These are phyloP conservation scores for Stenurella melanura DNA, from an alignment of 2,888 invertebrate species.

Conservation along the genomic window DNA sequence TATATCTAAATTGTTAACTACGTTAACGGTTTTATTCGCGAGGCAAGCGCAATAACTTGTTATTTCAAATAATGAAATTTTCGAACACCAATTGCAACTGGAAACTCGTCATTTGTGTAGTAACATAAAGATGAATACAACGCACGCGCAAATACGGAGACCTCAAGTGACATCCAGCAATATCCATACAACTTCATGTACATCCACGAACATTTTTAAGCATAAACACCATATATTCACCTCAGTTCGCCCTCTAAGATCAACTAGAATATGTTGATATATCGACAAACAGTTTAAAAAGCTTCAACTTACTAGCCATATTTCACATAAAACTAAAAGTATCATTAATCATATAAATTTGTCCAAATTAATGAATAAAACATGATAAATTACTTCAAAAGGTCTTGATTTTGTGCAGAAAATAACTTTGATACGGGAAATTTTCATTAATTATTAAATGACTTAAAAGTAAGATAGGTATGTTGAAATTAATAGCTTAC, in stretches of 20 bases:
- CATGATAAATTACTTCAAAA: conserved; percentile 34
- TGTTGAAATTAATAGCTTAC: conserved; percentile 19
- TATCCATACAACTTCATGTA: too few species aligned
- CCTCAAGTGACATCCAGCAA: too few species aligned
- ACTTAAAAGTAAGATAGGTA: conserved; percentile 28
- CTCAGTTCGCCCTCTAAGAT: neutral
- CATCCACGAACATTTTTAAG: too few species aligned
- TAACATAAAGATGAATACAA: too few species aligned
- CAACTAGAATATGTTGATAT: neutral
- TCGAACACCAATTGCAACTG: too few species aligned
- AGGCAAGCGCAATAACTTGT: too few species aligned
- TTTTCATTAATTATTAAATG: conserved; percentile 34
- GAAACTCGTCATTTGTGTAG: too few species aligned
- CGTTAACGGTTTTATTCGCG: too few species aligned
- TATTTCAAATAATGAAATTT: too few species aligned
- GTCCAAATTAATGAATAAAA: conserved; percentile 36
- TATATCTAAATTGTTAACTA: too few species aligned
- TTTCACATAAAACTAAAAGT: conserved; percentile 29
- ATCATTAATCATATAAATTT: conserved; percentile 37
- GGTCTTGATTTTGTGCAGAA: conserved; percentile 34
- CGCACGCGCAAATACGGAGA: too few species aligned
- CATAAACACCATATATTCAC: too few species aligned
- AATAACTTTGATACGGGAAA: conserved; percentile 29
- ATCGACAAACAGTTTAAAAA: conserved; percentile 16
- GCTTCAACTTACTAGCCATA: conserved; percentile 31